Evolutionary conservation across 2,113 vertebrate species (phyloP).

Genomic region (Coturnix japonica): DNA sequence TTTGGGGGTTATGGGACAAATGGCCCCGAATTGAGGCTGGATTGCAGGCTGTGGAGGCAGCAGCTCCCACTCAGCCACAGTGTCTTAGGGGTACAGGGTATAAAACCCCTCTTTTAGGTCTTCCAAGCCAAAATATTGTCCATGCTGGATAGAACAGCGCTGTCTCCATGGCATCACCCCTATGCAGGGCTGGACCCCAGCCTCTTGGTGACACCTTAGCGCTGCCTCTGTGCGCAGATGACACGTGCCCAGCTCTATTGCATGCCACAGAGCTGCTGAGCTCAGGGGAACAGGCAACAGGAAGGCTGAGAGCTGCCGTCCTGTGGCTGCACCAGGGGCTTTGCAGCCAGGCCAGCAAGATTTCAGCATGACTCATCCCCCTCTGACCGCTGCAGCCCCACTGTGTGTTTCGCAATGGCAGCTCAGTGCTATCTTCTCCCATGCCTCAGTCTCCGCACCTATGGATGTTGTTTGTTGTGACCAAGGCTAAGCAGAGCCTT

Average conservation of each 20-base stretch:
- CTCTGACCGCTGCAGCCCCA: neutral
- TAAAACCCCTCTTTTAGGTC: neutral
- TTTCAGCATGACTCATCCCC: neutral
- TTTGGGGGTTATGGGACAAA: no score
- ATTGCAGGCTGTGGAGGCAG: neutral
- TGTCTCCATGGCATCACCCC: accelerated
- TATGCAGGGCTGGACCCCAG: neutral
- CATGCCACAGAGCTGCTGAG: neutral
- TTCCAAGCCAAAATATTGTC: no score
- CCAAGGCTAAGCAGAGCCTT: accelerated
- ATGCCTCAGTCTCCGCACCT: neutral
- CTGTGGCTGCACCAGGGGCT: neutral
- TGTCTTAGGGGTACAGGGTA: neutral
- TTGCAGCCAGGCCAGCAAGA: neutral
- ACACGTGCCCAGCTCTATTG: neutral
- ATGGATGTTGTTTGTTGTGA: neutral
- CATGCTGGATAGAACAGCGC: no score
- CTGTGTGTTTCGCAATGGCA: neutral
- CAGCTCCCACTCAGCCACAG: neutral
- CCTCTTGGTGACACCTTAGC: no score
- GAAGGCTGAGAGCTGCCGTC: neutral
- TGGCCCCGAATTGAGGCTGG: neutral
- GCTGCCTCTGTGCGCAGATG: no score
- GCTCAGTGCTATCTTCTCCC: neutral
- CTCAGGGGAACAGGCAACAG: accelerated